Evolutionary conservation across 1,140 invertebrate genomes (phyloP).

Genomic region (Drosophila melanica): DNA sequence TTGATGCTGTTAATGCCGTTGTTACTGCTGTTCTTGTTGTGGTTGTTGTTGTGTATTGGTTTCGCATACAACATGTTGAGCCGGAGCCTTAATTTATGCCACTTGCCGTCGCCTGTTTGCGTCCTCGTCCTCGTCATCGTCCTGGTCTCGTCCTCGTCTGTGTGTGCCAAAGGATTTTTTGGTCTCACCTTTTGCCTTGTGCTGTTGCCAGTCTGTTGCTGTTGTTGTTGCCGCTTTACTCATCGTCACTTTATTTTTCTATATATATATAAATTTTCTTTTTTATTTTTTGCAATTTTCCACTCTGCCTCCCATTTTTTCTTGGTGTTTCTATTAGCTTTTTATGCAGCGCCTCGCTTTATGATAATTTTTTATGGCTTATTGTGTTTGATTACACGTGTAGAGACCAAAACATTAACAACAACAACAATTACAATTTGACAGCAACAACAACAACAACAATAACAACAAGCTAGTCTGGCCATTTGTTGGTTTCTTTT

Average conservation of each 20-base stretch:
- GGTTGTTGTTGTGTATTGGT: conserved; percentile 36
- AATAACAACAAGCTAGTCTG: conserved; percentile 37
- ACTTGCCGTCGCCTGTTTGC: conserved; percentile 42
- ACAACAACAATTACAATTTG: conserved; percentile 42
- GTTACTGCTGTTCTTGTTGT: conserved; percentile 15
- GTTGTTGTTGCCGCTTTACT: conserved; percentile 19
- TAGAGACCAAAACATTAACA: conserved; percentile 48
- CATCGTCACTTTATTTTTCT: conserved; percentile 44
- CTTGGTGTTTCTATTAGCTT: conserved; percentile 37
- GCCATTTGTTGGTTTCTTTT: conserved; percentile 58
- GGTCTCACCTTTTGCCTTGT: conserved; percentile 62
- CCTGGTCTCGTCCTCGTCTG: conserved; percentile 51
- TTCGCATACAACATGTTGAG: conserved; percentile 59
- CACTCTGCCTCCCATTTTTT: conserved; percentile 8
- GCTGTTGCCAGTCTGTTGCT: conserved; percentile 2
- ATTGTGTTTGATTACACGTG: conserved; percentile 81
- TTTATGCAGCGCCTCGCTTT: conserved; percentile 52
- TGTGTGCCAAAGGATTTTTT: conserved; percentile 75
- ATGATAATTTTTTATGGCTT: conserved; percentile 78
- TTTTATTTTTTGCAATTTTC: conserved; percentile 35
- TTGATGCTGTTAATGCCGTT: conserved; percentile 21
- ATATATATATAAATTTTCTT: conserved; percentile 8
- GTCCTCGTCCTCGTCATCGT: background rate
- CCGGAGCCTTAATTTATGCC: conserved; percentile 72
- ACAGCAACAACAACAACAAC: conserved; percentile 21